Evolutionary conservation across 2,888 invertebrate genomes (phyloP).

Genomic region (Allolobophora icterica): DNA sequence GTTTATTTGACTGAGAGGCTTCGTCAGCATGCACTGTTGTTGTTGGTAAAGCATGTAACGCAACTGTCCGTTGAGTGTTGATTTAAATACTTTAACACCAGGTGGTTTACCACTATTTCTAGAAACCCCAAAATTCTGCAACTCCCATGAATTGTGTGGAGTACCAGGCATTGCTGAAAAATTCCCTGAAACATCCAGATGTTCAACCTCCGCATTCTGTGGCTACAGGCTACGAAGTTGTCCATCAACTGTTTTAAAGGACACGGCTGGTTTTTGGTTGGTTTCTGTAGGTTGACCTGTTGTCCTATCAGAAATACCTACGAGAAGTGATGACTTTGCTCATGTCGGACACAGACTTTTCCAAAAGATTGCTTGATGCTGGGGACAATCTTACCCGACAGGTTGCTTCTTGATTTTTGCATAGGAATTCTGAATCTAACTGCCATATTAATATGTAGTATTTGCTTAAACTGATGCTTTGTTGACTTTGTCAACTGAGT

Average conservation of each 20-base stretch:
- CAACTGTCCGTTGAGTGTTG: neutral
- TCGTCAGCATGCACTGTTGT: neutral
- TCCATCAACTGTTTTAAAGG: neutral
- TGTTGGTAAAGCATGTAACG: neutral
- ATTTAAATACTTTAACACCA: neutral
- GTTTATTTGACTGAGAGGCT: neutral
- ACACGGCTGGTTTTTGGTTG: constrained; percentile 14
- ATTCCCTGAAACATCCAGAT: neutral
- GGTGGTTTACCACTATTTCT: neutral
- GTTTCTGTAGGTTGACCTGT: constrained; percentile 31
- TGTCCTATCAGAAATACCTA: constrained; percentile 81
- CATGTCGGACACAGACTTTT: constrained; percentile 76
- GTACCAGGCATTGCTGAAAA: no score
- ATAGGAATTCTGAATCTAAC: neutral
- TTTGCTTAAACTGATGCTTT: neutral
- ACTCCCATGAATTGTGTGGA: neutral
- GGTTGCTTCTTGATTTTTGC: constrained; percentile 29
- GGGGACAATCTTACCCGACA: neutral
- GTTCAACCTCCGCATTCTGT: neutral
- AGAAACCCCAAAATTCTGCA: neutral
- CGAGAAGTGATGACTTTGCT: constrained; percentile 86
- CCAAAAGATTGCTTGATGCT: constrained; percentile 60
- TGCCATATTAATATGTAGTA: neutral
- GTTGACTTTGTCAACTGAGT: neutral
- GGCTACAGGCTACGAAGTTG: neutral